These are phyloP conservation scores for Monarcha castaneiventris DNA, from an alignment of 2,113 vertebrate species.

Conservation along the genomic window DNA sequence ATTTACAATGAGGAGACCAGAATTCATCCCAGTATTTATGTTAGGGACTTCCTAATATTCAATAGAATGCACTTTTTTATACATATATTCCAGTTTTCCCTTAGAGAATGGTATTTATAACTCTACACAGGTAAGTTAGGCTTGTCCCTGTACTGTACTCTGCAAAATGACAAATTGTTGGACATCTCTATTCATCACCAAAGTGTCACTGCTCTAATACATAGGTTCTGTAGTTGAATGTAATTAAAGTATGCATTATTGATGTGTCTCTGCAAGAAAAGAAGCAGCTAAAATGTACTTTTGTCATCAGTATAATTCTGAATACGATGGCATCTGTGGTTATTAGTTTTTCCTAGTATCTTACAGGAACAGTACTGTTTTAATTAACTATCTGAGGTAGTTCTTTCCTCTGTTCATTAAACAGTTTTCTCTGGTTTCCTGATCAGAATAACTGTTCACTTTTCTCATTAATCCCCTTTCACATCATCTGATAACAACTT, in stretches of 20 bases:
- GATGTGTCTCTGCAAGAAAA: conserved; percentile 18
- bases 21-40: neutral
- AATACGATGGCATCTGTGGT: neutral
- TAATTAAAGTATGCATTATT: conserved; percentile 49
- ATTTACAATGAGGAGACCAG: neutral
- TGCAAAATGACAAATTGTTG: neutral
- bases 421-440: neutral
- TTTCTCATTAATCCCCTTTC: neutral
- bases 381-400: neutral
- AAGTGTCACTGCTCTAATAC: neutral
- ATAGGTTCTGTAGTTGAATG: neutral
- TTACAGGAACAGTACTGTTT: neutral
- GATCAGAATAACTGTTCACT: neutral
- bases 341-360: neutral
- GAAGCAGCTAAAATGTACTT: neutral
- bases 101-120: neutral
- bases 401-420: neutral
- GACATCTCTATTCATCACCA: neutral
- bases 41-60: neutral
- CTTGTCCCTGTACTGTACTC: neutral
- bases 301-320: neutral
- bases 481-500: neutral
- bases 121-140: neutral
- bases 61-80: neutral
- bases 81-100: neutral